Conservation (phyloP, 64 coral and sea anemone species). For the Cladopsammia gracilis region DNA sequence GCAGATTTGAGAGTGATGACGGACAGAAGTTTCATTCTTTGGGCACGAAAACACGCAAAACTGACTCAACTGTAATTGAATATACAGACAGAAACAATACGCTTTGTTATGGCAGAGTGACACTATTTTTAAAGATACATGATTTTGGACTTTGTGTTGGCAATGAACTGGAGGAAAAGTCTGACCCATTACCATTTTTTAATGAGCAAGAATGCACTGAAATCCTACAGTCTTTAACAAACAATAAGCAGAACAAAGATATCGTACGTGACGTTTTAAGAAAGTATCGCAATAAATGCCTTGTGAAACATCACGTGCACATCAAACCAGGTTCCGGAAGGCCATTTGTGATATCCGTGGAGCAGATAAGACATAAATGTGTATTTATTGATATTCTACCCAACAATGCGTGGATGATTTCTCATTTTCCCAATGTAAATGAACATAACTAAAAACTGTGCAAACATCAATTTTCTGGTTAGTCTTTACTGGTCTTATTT, state of each 20-base stretch:
- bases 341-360: constrained; percentile 14
- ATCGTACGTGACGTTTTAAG: constrained; percentile 20
- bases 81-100: constrained; percentile 56
- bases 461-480: constrained; percentile 19
- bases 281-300: constrained; percentile 26
- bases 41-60: constrained; percentile 56
- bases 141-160: constrained; percentile 66
- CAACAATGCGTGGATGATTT: constrained; percentile 44
- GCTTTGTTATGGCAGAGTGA: constrained; percentile 48
- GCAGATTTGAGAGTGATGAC: too few species aligned
- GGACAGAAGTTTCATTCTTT: constrained; percentile 63
- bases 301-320: constrained; percentile 49
- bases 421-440: constrained; percentile 50
- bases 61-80: constrained; percentile 67
- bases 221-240: constrained; percentile 28
- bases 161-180: constrained; percentile 29
- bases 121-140: constrained; percentile 48
- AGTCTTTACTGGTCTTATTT: neutral
- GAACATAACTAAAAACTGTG: constrained; percentile 50
- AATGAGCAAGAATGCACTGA: constrained; percentile 19
- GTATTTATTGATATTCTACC: constrained; percentile 56
- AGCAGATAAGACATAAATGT: constrained; percentile 52
- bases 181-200: constrained; percentile 31
- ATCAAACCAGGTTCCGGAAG: constrained; percentile 39
- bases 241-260: constrained; percentile 52